Conservation (phyloP, 2,888 invertebrate genomes). For the Hydraecia micacea region DNA sequence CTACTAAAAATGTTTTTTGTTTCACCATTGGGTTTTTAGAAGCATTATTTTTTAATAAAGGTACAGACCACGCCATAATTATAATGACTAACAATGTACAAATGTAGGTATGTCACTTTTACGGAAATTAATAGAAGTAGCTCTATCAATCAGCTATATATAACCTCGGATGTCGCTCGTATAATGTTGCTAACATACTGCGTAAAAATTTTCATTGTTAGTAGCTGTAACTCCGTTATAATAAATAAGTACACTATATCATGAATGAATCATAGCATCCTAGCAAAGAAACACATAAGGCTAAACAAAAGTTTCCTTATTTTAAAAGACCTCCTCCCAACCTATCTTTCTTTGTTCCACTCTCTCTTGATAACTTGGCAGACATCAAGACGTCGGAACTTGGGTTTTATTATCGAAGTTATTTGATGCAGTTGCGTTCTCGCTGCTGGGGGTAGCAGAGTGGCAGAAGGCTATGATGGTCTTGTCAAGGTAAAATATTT, state of each 20-base stretch:
- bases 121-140: background rate
- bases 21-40: background rate
- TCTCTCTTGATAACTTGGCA: constrained; percentile 36
- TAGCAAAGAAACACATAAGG: background rate
- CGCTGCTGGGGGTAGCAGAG: background rate
- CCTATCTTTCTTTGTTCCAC: constrained; percentile 2
- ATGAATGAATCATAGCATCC: background rate
- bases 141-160: background rate
- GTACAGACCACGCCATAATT: background rate
- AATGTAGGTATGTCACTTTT: background rate
- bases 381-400: constrained; percentile 38
- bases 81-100: background rate
- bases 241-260: background rate
- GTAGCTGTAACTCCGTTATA: too few relatives aligned
- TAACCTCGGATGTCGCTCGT: background rate
- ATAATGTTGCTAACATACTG: background rate
- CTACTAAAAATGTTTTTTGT: too few relatives aligned
- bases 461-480: too few relatives aligned
- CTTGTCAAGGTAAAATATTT: background rate
- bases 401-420: constrained; percentile 59
- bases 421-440: constrained; percentile 39
- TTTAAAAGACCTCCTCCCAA: background rate
- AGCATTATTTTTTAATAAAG: background rate
- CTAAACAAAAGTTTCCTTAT: background rate
- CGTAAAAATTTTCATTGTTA: background rate